A percentile compares a stretch with the other conserved stretches of the same genome.
Conservation (phyloP, 2,113 vertebrate species). For the Macquaria australasica region DNA sequence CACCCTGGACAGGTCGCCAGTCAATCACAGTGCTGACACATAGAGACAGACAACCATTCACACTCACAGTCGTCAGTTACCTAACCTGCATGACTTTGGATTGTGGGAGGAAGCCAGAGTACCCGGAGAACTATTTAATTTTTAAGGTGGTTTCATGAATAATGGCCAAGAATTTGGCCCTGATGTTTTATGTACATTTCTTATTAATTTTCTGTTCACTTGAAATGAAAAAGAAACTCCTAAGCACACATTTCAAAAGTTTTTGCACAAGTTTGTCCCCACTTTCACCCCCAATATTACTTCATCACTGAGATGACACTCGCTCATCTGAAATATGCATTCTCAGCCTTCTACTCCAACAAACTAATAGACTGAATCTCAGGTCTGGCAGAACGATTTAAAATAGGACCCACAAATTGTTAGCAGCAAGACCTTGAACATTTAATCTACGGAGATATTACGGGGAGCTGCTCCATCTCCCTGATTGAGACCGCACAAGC, state of each 20-base stretch:
- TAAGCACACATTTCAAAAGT: background rate
- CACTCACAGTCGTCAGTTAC: too few species aligned
- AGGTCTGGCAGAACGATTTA: constrained; percentile 35
- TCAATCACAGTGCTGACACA: too few species aligned
- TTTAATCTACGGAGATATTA: constrained; percentile 10
- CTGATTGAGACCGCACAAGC: background rate
- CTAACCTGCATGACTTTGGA: too few species aligned
- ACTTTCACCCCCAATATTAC: constrained; percentile 6
- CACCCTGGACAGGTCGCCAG: too few species aligned
- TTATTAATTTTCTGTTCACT: background rate
- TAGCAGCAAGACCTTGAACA: constrained; percentile 14
- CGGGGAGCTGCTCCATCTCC: background rate
- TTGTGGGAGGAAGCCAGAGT: too few species aligned
- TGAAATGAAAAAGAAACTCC: background rate
- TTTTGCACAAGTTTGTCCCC: constrained; percentile 3
- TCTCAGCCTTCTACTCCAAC: constrained; percentile 4
- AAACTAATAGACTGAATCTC: constrained; percentile 12
- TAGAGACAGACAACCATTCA: too few species aligned
- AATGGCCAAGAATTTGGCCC: background rate
- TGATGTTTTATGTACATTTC: background rate
- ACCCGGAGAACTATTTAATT: background rate
- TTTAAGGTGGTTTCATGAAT: background rate
- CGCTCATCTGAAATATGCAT: constrained; percentile 13
- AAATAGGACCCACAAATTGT: constrained; percentile 19
- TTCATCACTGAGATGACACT: constrained; percentile 12